A percentile compares a stretch with the other conserved stretches of the same genome.
Evolutionary conservation across 2,797 vertebrate genomes (phyloP).

Genomic region (Mionectes olivaceus): DNA sequence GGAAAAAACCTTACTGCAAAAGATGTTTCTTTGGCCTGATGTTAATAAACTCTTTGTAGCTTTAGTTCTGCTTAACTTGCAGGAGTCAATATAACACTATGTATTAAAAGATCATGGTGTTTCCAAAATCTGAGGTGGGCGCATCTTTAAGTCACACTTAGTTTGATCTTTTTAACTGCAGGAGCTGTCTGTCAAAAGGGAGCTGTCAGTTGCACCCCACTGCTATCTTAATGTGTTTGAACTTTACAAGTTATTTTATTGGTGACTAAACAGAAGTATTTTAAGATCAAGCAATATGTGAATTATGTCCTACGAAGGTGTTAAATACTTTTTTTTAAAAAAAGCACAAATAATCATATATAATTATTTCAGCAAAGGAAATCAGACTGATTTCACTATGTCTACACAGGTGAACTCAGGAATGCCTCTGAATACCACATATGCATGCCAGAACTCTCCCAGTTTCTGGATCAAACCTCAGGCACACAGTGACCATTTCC

Average conservation of each 20-base stretch:
- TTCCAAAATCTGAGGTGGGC: constrained; percentile 4
- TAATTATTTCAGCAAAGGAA: not conserved
- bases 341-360: not conserved
- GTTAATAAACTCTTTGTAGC: constrained; percentile 2
- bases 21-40: not conserved
- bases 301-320: not conserved
- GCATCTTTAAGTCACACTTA: not conserved
- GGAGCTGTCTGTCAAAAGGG: not conserved
- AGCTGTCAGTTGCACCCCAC: not conserved
- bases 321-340: not conserved
- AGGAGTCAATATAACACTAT: not conserved
- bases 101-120: not conserved
- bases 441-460: not conserved
- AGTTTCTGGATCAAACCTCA: not conserved
- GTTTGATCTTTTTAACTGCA: constrained; percentile 16
- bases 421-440: not conserved
- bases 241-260: not conserved
- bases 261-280: not conserved
- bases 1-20: not conserved
- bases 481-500: rapidly evolving
- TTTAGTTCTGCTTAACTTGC: not conserved
- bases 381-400: not conserved
- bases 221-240: not conserved
- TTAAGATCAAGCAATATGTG: not conserved
- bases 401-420: not conserved